Evolutionary conservation across 92 coral and sea anemone species (phyloP), one percentile per base, ranked within the genome.

Genomic region (Bergia sp.): DNA sequence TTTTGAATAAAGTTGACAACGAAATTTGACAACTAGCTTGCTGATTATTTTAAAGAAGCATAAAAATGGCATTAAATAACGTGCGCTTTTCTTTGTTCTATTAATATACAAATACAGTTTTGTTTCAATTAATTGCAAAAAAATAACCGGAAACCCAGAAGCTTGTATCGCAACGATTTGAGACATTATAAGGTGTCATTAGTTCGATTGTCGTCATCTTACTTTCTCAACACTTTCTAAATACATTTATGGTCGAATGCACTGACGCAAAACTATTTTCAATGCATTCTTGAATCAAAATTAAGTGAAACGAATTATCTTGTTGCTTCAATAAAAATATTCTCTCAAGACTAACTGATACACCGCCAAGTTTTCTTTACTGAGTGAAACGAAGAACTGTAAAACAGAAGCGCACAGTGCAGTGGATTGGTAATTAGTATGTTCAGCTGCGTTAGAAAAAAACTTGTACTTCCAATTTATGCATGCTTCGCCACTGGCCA

Each of bases 251-350:
- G 79, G 79, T 39, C 50, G n/a, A 18, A 44, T 76, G 47, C 21
- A 76, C 80, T 76, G 53, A 76, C 80, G 80, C 45, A 76, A 76
- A 76, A 76, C 16, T 1, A 76, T 37, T 11, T 61, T 20, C 23
- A 21, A 61, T 23, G 6, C 6, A 61, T 61, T 18, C 4, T 61
- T 61, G 20, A 1, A 15, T 61, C n/a, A 61, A 61, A 3, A 61
- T 16, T 61, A 21, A 61, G 23, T 61, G 29, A 61, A 61, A 18
- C 7, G 20, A 61, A 0, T 21, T 18, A 8, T 3, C 21, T 61
- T n/a, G 7, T 15, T 21, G 69, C 69, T 61, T 61, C 2, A 18
- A 18, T 61, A 61, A 21, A 57, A 20, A 1, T 3, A 20, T 16
- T 20, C n/a, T 4, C 69, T 20, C 7, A 61, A 61, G 20, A 16